Evolutionary conservation across 2,113 vertebrate genomes (phyloP).

Genomic region (Oreochromis niloticus): DNA sequence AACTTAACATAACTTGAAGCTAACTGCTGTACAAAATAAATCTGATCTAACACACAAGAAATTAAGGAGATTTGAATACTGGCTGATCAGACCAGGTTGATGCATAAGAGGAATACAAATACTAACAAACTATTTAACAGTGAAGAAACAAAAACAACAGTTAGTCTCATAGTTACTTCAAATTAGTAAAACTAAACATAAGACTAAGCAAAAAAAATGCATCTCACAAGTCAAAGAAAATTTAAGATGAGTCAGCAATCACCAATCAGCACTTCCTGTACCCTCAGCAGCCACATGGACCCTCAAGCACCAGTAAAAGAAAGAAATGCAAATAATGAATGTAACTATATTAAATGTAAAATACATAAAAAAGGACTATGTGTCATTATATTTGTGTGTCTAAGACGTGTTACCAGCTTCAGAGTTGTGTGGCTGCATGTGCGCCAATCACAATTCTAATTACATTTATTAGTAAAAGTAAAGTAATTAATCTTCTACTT

Average conservation of each 20-base stretch:
- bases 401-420: background rate
- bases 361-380: background rate
- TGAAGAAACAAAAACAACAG: background rate
- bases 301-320: background rate
- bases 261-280: rapidly evolving
- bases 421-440: background rate
- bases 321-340: background rate
- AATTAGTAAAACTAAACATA: background rate
- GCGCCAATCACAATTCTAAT: background rate
- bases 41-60: background rate
- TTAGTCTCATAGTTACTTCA: background rate
- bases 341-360: background rate
- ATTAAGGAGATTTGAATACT: background rate
- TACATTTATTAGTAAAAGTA: background rate
- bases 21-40: background rate
- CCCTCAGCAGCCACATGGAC: background rate
- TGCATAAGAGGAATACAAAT: background rate
- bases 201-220: rapidly evolving
- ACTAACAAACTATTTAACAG: background rate
- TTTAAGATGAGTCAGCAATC: background rate
- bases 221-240: background rate
- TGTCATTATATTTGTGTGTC: background rate
- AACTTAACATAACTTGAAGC: background rate
- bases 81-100: background rate
- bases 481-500: background rate